These are phyloP conservation scores for Cynodonichthys magdalenae DNA, from an alignment of 2,797 vertebrate species.

Conservation along the genomic window DNA sequence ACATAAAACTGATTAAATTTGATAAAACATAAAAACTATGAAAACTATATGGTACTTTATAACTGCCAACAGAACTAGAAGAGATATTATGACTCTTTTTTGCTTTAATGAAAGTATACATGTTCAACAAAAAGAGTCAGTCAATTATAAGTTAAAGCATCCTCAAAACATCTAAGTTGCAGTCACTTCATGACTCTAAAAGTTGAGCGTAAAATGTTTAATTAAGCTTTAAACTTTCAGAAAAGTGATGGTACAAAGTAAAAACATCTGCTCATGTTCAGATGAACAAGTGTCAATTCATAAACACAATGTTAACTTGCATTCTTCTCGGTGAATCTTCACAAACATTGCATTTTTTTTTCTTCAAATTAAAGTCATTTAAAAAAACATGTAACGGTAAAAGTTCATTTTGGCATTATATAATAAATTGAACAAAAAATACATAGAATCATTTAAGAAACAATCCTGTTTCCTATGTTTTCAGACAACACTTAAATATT, in stretches of 20 bases:
- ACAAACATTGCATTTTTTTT: slow-evolving; percentile 21
- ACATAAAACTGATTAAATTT: slow-evolving; percentile 39
- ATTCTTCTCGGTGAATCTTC: slow-evolving; percentile 3
- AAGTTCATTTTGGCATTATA: slow-evolving; percentile 27
- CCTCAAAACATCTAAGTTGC: slow-evolving; percentile 42
- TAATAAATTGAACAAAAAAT: slow-evolving; percentile 28
- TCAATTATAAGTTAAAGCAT: slow-evolving; percentile 27
- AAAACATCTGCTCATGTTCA: slow-evolving; percentile 6
- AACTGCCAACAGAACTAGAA: slow-evolving; percentile 29
- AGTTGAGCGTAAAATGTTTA: slow-evolving; percentile 27
- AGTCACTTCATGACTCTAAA: slow-evolving; percentile 21
- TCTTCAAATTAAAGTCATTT: slow-evolving; percentile 20
- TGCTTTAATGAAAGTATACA: slow-evolving; percentile 26
- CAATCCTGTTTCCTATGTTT: slow-evolving; percentile 47
- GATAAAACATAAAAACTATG: slow-evolving; percentile 17
- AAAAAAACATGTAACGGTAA: slow-evolving; percentile 25
- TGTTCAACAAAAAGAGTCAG: slow-evolving; percentile 28
- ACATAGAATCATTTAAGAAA: slow-evolving; percentile 28
- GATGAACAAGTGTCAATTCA: slow-evolving; percentile 14
- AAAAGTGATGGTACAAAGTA: neutral
- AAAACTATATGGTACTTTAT: slow-evolving; percentile 20
- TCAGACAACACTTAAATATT: slow-evolving; percentile 53
- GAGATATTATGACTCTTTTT: slow-evolving; percentile 11
- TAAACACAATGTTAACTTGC: neutral
- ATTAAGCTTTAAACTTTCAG: slow-evolving; percentile 8